These are phyloP conservation scores for Lycocorax pyrrhopterus DNA, from an alignment of 2,113 vertebrate genomes.

Conservation along the genomic window DNA sequence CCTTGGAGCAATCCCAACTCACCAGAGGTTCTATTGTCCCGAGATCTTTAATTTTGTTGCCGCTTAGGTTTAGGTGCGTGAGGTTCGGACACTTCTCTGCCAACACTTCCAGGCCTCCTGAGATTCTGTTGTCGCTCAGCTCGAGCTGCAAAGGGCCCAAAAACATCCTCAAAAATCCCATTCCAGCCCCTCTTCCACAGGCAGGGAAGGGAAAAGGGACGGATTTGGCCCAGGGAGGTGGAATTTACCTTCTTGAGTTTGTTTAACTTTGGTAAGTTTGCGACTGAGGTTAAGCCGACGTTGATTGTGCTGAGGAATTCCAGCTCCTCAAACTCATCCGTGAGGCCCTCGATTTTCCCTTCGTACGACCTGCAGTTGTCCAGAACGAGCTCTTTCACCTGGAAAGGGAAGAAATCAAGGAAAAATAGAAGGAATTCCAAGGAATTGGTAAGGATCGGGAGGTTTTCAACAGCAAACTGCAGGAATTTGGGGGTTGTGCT, in stretches of 20 bases:
- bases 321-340: constrained; percentile 96
- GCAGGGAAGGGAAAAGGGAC: no score
- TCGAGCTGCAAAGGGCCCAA: constrained; percentile 79
- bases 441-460: rapidly evolving
- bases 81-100: constrained; percentile 97
- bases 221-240: background rate
- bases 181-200: background rate
- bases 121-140: constrained; percentile 98
- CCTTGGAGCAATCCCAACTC: constrained; percentile 19
- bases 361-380: constrained; percentile 96
- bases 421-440: rapidly evolving
- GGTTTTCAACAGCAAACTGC: rapidly evolving
- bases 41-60: constrained; percentile 99
- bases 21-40: constrained; percentile 98
- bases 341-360: constrained; percentile 95
- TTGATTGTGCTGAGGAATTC: constrained; percentile 98
- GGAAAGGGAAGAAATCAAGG: background rate
- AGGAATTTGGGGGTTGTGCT: rapidly evolving
- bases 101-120: constrained; percentile 97
- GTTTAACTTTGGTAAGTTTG: constrained; percentile 96
- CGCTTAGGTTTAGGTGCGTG: constrained; percentile 97
- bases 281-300: constrained; percentile 90
- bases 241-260: constrained; percentile 95
- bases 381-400: constrained; percentile 93
- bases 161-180: background rate